Conservation (phyloP, 37 sponge, comb jelly and placozoan species). For the Bolinopsis microptera region DNA sequence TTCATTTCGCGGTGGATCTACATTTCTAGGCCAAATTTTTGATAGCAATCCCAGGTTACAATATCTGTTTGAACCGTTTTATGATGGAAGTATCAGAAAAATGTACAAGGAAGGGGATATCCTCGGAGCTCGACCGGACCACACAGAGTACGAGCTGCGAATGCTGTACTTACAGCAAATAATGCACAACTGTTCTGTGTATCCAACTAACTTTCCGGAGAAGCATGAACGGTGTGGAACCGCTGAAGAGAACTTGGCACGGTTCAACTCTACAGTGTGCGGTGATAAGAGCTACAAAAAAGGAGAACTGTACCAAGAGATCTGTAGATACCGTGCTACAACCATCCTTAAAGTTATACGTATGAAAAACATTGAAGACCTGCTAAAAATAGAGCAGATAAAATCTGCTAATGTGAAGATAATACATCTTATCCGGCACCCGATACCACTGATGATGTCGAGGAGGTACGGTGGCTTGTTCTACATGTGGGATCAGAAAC, state of each 20-base stretch:
- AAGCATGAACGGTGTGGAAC: background rate
- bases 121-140: background rate
- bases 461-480: background rate
- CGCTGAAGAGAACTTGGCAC: background rate
- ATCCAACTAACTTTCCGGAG: background rate
- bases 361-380: background rate
- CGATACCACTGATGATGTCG: background rate
- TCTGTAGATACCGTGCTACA: background rate
- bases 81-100: background rate
- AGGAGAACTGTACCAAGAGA: background rate
- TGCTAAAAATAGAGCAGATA: background rate
- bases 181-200: background rate
- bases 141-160: background rate
- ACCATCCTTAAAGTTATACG: conserved; percentile 2
- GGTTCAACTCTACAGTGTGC: background rate
- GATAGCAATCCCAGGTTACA: background rate
- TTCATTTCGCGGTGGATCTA: background rate
- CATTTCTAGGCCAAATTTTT: background rate
- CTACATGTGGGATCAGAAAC: background rate
- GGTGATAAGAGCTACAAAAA: background rate
- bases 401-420: background rate
- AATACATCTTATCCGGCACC: background rate
- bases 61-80: conserved; percentile 25
- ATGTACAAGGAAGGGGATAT: background rate
- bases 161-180: conserved; percentile 37